Percentiles rank a stretch among this genome's conserved stretches.
phyloP scores from a whole-genome alignment of 1,140 invertebrate species.

The Halictus rubicundus region DNA sequence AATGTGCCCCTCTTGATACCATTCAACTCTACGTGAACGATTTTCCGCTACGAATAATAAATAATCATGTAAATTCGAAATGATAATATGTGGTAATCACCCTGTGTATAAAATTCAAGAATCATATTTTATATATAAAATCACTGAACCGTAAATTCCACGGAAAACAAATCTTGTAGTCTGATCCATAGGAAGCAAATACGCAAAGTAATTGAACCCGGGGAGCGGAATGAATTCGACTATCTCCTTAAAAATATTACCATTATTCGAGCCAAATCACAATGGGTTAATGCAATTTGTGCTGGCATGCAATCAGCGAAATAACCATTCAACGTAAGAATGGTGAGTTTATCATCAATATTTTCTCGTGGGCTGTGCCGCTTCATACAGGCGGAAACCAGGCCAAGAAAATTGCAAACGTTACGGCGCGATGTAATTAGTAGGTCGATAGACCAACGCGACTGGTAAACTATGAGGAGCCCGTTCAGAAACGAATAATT shows the following conservation, averaged over 20 bases:
- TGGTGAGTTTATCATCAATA: not conserved
- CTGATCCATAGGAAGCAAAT: not conserved
- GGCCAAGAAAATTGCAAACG: constrained; percentile 5
- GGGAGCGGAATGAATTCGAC: not conserved
- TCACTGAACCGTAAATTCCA: too few species aligned
- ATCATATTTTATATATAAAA: too few species aligned
- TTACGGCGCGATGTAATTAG: not conserved
- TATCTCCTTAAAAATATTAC: not conserved
- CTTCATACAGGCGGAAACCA: not conserved
- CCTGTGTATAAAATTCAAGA: too few species aligned
- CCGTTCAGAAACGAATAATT: constrained; percentile 71
- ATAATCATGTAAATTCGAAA: too few species aligned
- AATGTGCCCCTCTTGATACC: too few species aligned
- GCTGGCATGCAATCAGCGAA: not conserved
- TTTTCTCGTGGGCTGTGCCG: not conserved
- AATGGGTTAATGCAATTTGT: constrained; percentile 4
- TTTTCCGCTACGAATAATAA: too few species aligned
- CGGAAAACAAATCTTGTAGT: too few species aligned
- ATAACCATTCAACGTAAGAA: constrained; percentile 1
- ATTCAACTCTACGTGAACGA: too few species aligned
- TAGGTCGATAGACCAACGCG: not conserved
- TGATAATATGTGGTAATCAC: too few species aligned
- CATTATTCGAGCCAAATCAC: not conserved
- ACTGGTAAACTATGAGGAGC: constrained; percentile 47
- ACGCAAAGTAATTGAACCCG: too few species aligned